These are phyloP conservation scores for Lytechinus pictus DNA, from an alignment of 35 echinoderm and acorn worm species.

Conservation along the genomic window DNA sequence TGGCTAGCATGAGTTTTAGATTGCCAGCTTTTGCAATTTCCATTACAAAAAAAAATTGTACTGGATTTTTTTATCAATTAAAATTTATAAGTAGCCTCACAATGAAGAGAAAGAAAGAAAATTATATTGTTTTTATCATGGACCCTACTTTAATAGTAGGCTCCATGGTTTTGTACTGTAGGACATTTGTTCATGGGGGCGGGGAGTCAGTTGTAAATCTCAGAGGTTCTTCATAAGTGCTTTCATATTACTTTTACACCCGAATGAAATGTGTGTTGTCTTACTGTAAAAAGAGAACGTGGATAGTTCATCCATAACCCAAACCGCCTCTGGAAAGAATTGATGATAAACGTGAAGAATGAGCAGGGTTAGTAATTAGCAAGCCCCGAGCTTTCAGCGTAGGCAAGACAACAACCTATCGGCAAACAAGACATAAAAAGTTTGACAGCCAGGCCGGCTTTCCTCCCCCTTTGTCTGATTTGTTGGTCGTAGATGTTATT, in stretches of 20 bases:
- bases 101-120: too few relatives aligned
- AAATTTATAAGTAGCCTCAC: too few relatives aligned
- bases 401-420: conserved; percentile 10
- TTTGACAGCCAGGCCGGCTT: background rate
- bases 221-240: background rate
- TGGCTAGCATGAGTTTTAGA: too few relatives aligned
- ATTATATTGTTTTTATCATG: too few relatives aligned
- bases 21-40: too few relatives aligned
- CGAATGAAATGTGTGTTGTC: background rate
- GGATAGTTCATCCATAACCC: background rate
- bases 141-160: too few relatives aligned
- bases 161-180: too few relatives aligned
- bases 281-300: background rate
- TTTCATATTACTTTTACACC: background rate
- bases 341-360: background rate
- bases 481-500: background rate
- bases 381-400: background rate
- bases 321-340: background rate
- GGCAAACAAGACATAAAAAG: conserved; percentile 8
- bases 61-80: too few relatives aligned
- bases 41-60: too few relatives aligned
- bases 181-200: too few relatives aligned
- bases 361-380: background rate
- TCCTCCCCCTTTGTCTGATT: conserved; percentile 9
- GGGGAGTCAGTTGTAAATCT: background rate